Evolutionary conservation across 92 coral and sea anemone species (phyloP).

Genomic region (Diadumene lineata): DNA sequence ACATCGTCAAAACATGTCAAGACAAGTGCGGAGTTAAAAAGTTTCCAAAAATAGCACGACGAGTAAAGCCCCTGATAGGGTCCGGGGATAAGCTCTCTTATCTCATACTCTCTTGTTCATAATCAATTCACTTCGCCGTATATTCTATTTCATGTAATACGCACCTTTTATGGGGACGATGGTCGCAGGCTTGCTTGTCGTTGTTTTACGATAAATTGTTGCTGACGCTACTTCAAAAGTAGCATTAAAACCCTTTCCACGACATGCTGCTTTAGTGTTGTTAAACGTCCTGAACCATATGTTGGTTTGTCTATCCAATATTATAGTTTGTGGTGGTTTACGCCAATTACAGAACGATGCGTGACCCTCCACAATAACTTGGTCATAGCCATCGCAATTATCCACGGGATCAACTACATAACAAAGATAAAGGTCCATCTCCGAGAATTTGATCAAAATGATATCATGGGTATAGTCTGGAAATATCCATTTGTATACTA

Average conservation of each 20-base stretch:
- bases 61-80: too few species aligned
- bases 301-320: background rate
- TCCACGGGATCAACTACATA: background rate
- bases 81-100: too few species aligned
- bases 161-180: background rate
- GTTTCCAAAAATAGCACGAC: too few species aligned
- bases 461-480: background rate
- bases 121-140: background rate
- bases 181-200: background rate
- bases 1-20: background rate
- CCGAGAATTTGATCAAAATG: background rate
- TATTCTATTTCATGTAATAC: too few species aligned
- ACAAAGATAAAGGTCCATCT: background rate
- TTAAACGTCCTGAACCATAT: background rate
- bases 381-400: background rate
- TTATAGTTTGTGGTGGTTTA: background rate
- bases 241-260: constrained; percentile 1
- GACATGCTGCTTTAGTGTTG: background rate
- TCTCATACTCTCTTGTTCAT: too few species aligned
- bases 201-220: background rate
- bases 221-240: background rate
- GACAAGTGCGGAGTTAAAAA: background rate
- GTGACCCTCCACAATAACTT: background rate
- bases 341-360: background rate
- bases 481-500: background rate